These are phyloP conservation scores for Neoarius graeffei DNA, from an alignment of 2,113 vertebrate species.

Conservation along the genomic window DNA sequence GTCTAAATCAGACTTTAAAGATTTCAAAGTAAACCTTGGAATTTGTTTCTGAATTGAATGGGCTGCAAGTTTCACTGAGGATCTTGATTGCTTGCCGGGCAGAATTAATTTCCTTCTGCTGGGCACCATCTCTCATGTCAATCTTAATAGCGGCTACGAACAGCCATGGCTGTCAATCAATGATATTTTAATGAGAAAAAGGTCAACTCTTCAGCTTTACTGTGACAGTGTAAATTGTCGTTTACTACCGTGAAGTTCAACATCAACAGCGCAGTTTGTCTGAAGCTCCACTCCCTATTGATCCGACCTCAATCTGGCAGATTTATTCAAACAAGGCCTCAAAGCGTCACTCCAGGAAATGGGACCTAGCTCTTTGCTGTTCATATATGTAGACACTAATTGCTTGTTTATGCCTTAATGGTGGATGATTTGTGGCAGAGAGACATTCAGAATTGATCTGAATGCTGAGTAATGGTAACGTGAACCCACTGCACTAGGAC, in stretches of 20 bases:
- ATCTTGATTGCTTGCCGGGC: conserved; percentile 49
- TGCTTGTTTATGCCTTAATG: conserved; percentile 63
- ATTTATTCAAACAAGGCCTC: conserved; percentile 60
- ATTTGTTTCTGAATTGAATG: neutral
- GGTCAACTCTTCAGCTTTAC: conserved; percentile 51
- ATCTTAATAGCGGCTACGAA: conserved; percentile 58
- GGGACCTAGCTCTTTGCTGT: conserved; percentile 45
- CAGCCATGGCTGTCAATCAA: conserved; percentile 58
- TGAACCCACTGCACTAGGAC: conserved; percentile 53
- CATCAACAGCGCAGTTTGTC: conserved; percentile 48
- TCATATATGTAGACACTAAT: conserved; percentile 62
- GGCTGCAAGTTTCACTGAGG: conserved; percentile 1
- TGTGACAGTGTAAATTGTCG: conserved; percentile 57
- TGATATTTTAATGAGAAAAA: conserved; percentile 62
- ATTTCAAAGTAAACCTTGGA: neutral
- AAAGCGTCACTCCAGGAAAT: conserved; percentile 55
- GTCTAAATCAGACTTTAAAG: neutral
- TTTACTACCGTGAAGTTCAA: conserved; percentile 57
- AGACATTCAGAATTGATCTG: conserved; percentile 66
- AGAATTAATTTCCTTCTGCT: conserved; percentile 55
- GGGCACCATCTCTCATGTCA: conserved; percentile 49
- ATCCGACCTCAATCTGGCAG: conserved; percentile 50
- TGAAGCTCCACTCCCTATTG: conserved; percentile 39
- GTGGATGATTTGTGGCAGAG: conserved; percentile 53
- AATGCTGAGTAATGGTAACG: conserved; percentile 62